Evolutionary conservation across 2,113 vertebrate genomes (phyloP), one percentile per base, ranked within the genome.

Genomic region (Oryzias celebensis): DNA sequence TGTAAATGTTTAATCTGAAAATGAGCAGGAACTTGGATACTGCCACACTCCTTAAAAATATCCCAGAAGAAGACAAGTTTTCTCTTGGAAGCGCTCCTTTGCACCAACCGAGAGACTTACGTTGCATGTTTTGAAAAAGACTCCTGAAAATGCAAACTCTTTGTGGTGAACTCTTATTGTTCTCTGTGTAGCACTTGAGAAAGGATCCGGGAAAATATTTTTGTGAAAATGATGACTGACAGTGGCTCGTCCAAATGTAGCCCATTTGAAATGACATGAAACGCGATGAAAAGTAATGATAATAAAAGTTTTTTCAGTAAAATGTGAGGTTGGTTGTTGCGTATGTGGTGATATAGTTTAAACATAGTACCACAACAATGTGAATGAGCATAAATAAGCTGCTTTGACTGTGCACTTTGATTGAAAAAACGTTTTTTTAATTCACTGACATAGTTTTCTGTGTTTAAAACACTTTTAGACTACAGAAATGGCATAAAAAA

Each of bases 151-250:
- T 52, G 58, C 60, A 80, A 69, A 68, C 52, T 72, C 45, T 55
- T 28, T 72, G 54, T 64, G 74, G 78, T 86, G 73, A 79, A 72
- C 31, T 74, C 6, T 77, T 36, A 43, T 44, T 79, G 69, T 82
- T 8, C 55, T 58, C 70, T 80, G 64, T 74, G 71, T 74, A 68
- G 60, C 71, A 74, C 24, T 68, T 58, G 51, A 52, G 43, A 61
- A 52, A 46, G 52, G 49, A 52, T 70, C 61, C 42, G 41, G 23
- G 17, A 52, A 52, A 72, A 58, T 81, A 85, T 84, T 88, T 88
- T 87, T 82, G 82, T 85, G 70, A 77, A 62, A 50, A 80, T 65
- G 67, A 23, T 63, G 54, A 66, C 71, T 79, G 62, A 62, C 67
- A 72, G 52, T 45, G 46, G 31, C 0, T 10, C 7, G 52, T 45